phyloP scores from a whole-genome alignment of 1,140 invertebrate species.

The Eubasilissa regina region DNA sequence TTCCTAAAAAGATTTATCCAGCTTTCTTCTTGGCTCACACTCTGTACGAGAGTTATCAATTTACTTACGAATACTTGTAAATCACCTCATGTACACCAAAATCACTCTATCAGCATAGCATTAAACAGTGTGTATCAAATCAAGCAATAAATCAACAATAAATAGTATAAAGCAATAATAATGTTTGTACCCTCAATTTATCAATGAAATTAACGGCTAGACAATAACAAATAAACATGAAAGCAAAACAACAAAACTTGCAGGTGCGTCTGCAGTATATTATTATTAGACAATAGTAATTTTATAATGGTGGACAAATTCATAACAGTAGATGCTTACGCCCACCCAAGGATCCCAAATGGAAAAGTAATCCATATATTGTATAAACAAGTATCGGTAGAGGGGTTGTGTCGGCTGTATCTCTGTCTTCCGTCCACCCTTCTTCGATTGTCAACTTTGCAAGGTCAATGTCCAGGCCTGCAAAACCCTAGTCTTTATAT shows the following conservation, averaged over 20 bases:
- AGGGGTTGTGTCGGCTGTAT: constrained; percentile 62
- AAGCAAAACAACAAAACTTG: constrained; percentile 5
- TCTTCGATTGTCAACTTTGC: constrained; percentile 67
- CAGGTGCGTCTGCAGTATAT: not conserved
- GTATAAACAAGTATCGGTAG: constrained; percentile 69
- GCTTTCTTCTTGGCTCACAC: too few relatives aligned
- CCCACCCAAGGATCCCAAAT: constrained; percentile 69
- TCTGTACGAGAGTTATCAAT: too few relatives aligned
- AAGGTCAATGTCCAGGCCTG: constrained; percentile 71
- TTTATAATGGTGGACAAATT: constrained; percentile 13
- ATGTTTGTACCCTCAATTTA: too few relatives aligned
- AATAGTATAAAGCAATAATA: too few relatives aligned
- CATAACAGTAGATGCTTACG: constrained; percentile 68
- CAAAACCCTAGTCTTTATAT: constrained; percentile 61
- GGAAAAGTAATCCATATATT: constrained; percentile 70
- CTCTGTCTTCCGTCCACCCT: constrained; percentile 63
- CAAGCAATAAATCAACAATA: too few relatives aligned
- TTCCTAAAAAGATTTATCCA: too few relatives aligned
- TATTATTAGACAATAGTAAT: not conserved
- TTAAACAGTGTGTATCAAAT: too few relatives aligned
- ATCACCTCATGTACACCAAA: too few relatives aligned
- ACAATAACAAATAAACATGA: constrained; percentile 15
- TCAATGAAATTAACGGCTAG: constrained; percentile 56
- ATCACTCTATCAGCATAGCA: too few relatives aligned
- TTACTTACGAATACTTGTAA: too few relatives aligned